phyloP scores from a whole-genome alignment of 2,888 invertebrate genomes.

The Netelia melanura region DNA sequence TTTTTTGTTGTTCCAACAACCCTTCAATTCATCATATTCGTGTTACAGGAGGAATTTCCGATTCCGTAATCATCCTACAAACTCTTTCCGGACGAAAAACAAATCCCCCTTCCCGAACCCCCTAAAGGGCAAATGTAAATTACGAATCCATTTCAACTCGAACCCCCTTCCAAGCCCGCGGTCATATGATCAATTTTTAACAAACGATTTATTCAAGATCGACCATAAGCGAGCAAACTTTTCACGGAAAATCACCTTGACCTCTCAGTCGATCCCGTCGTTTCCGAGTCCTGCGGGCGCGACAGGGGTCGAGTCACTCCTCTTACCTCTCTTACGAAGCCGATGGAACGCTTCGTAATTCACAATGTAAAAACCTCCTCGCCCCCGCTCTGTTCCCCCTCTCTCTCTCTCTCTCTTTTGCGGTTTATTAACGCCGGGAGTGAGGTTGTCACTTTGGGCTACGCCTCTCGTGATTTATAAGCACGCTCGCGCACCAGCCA shows the following conservation, averaged over 20 bases:
- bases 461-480: conserved; percentile 81
- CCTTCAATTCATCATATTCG: too few relatives aligned
- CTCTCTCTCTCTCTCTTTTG: conserved; percentile 45
- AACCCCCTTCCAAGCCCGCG: neutral
- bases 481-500: conserved; percentile 64
- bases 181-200: conserved; percentile 56
- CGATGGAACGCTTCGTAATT: conserved; percentile 59
- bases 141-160: neutral
- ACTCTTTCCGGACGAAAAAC: too few relatives aligned
- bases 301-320: conserved; percentile 63
- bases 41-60: too few relatives aligned
- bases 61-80: too few relatives aligned
- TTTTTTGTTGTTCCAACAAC: too few relatives aligned
- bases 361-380: conserved; percentile 63
- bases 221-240: conserved; percentile 14
- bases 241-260: conserved; percentile 47
- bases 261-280: conserved; percentile 23
- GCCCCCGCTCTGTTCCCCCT: conserved; percentile 41
- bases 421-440: conserved; percentile 80
- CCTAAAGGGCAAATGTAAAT: too few relatives aligned
- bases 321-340: neutral
- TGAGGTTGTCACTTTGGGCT: conserved; percentile 81
- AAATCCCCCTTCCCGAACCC: too few relatives aligned
- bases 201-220: conserved; percentile 41
- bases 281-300: conserved; percentile 45